A percentile compares a stretch with the other conserved stretches of the same genome.
phyloP scores from a whole-genome alignment of 2,888 invertebrate genomes.

The Germaria angustata region DNA sequence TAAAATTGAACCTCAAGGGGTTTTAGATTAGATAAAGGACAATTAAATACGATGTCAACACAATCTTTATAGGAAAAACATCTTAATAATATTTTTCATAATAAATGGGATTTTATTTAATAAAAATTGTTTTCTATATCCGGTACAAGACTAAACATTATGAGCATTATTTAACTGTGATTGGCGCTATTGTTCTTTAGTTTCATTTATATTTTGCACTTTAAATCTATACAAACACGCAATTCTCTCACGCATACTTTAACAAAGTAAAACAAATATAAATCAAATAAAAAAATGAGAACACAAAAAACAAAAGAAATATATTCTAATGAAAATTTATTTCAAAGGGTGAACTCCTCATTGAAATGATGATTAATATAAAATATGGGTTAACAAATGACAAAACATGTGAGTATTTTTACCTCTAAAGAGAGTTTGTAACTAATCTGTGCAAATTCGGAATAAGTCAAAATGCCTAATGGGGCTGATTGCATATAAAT shows the following conservation, averaged over 20 bases:
- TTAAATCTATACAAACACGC: constrained; percentile 13
- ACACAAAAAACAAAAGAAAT: not conserved
- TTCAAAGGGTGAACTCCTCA: not conserved
- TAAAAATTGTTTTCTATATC: no score
- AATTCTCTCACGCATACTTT: constrained; percentile 5
- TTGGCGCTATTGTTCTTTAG: not conserved
- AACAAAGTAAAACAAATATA: not conserved
- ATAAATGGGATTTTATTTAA: no score
- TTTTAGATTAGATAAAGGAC: not conserved
- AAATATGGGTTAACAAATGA: no score
- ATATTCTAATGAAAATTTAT: not conserved
- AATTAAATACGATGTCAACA: not conserved
- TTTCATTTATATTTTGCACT: constrained; percentile 7
- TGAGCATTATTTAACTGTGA: no score
- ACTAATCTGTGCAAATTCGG: no score
- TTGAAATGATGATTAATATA: no score
- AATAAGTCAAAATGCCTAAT: no score
- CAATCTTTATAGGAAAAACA: not conserved
- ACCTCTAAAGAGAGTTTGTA: no score
- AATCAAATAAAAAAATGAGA: not conserved
- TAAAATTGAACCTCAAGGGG: not conserved
- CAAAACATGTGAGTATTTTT: no score
- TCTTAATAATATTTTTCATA: no score
- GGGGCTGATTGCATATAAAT: no score
- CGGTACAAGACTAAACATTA: no score